These are phyloP conservation scores for Epinotia brunnichana DNA, from an alignment of 2,888 invertebrate genomes.

Conservation along the genomic window DNA sequence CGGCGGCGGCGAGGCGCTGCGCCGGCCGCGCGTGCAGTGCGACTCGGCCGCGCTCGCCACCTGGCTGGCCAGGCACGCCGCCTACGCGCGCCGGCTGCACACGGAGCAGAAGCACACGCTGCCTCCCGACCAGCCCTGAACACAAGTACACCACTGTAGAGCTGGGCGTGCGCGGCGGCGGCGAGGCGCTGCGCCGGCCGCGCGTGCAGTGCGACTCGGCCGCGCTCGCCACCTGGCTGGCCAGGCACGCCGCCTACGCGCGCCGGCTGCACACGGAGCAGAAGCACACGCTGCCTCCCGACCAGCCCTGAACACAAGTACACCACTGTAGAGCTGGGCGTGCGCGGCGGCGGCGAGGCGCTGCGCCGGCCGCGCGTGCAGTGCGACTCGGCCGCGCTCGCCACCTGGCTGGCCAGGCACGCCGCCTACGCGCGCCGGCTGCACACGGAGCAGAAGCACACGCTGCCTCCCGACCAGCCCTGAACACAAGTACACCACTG, in stretches of 20 bases:
- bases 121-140: constrained; percentile 52
- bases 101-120: constrained; percentile 91
- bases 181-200: constrained; percentile 72
- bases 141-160: constrained; percentile 90
- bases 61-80: constrained; percentile 91
- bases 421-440: constrained; percentile 95
- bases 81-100: constrained; percentile 93
- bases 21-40: constrained; percentile 88
- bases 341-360: constrained; percentile 76
- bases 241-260: constrained; percentile 94
- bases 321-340: constrained; percentile 89
- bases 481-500: no score
- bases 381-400: constrained; percentile 88
- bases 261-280: constrained; percentile 93
- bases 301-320: neutral
- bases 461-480: constrained; percentile 72
- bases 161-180: constrained; percentile 84
- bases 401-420: constrained; percentile 89
- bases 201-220: constrained; percentile 90
- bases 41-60: constrained; percentile 88
- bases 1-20: constrained; percentile 71
- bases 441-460: constrained; percentile 91
- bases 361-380: constrained; percentile 85
- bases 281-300: constrained; percentile 86
- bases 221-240: constrained; percentile 87